Evolutionary conservation across 2,113 vertebrate genomes (phyloP).

Genomic region (Myodes glareolus): DNA sequence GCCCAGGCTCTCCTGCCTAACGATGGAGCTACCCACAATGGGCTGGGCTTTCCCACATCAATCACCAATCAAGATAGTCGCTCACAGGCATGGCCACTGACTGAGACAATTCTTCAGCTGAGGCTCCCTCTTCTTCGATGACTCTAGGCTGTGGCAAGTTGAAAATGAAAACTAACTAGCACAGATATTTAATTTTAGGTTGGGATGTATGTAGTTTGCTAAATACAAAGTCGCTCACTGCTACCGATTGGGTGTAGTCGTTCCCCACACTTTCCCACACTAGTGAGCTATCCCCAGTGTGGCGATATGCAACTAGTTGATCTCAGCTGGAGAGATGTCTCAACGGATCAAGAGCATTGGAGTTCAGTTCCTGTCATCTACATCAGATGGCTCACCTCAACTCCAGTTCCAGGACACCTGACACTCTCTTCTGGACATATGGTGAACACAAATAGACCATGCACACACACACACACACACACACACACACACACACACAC

Average conservation of each 20-base stretch:
- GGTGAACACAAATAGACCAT: background rate
- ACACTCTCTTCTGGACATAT: background rate
- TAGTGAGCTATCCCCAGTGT: background rate
- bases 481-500: background rate
- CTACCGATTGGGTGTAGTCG: too few relatives aligned
- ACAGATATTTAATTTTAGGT: background rate
- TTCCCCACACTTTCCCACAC: background rate
- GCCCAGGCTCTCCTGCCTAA: background rate
- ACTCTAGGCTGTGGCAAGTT: background rate
- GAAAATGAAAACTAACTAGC: background rate
- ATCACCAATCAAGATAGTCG: background rate
- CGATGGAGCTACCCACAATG: background rate
- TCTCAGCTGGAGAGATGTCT: background rate
- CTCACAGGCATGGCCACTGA: background rate
- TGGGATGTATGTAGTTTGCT: background rate
- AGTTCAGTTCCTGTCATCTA: background rate
- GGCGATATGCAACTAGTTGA: background rate
- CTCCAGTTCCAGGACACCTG: background rate
- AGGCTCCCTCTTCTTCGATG: background rate
- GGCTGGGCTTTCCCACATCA: background rate
- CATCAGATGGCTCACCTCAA: background rate
- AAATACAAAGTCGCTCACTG: background rate
- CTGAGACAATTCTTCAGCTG: background rate
- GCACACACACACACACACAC: background rate
- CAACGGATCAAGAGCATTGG: background rate